phyloP scores from a whole-genome alignment of 2,888 invertebrate genomes.

The Spodoptera exigua region DNA sequence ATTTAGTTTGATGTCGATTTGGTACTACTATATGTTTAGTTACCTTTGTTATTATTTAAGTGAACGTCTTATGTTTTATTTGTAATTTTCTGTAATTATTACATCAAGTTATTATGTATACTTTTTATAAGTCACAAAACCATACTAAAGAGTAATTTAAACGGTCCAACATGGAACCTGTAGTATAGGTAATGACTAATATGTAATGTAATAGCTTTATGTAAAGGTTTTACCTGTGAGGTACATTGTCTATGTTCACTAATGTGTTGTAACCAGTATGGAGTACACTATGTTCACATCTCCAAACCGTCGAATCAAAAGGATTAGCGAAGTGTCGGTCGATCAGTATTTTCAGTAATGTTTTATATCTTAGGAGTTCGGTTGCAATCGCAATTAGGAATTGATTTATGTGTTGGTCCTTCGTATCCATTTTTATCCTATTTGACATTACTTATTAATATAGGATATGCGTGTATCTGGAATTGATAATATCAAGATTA shows the following conservation, averaged over 20 bases:
- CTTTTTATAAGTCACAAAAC: conserved; percentile 30
- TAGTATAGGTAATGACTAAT: conserved; percentile 6
- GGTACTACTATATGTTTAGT: conserved; percentile 12
- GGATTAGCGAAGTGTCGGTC: conserved; percentile 64
- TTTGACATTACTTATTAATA: conserved; percentile 62
- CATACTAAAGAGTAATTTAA: conserved; percentile 13
- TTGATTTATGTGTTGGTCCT: conserved; percentile 75
- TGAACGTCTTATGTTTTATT: conserved; percentile 16
- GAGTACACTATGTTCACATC: conserved; percentile 33
- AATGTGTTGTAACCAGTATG: background rate
- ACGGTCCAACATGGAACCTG: conserved; percentile 3
- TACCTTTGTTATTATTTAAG: conserved; percentile 39
- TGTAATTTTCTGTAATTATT: conserved; percentile 7
- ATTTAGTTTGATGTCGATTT: conserved; percentile 11
- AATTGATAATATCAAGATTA: conserved; percentile 1
- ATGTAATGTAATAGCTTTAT: conserved; percentile 25
- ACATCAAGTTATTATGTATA: conserved; percentile 28
- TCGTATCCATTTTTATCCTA: conserved; percentile 76
- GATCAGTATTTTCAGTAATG: conserved; percentile 65
- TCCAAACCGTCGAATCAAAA: conserved; percentile 59
- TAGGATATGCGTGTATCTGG: conserved; percentile 42
- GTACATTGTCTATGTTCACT: conserved; percentile 2
- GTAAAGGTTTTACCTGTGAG: background rate
- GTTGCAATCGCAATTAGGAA: conserved; percentile 74
- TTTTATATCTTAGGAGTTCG: conserved; percentile 66